These are phyloP conservation scores for Stegodyphus mimosarum DNA, from an alignment of 1,140 invertebrate species.

Conservation along the genomic window DNA sequence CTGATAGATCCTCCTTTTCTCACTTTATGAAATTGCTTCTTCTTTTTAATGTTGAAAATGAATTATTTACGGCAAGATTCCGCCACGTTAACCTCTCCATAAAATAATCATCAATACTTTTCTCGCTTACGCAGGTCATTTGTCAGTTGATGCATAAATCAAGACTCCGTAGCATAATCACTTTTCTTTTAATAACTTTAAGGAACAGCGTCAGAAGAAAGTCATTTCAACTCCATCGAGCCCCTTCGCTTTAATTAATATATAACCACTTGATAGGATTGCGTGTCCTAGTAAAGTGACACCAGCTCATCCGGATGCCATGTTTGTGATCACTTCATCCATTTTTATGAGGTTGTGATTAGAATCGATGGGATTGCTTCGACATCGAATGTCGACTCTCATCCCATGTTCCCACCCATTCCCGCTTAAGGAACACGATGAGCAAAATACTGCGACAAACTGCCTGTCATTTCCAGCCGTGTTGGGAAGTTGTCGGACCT, in stretches of 20 bases:
- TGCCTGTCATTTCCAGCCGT: slow-evolving; percentile 6
- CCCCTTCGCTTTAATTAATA: slow-evolving; percentile 37
- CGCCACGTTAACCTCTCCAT: too few species aligned
- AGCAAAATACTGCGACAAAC: not conserved
- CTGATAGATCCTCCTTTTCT: too few species aligned
- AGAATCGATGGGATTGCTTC: slow-evolving; percentile 12
- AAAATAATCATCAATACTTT: too few species aligned
- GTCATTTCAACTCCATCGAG: too few species aligned
- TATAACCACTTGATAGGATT: slow-evolving; percentile 23
- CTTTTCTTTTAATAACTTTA: too few species aligned
- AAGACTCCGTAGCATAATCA: too few species aligned
- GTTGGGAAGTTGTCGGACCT: not conserved
- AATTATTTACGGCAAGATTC: too few species aligned
- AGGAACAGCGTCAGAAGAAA: too few species aligned
- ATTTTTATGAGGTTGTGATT: slow-evolving; percentile 15
- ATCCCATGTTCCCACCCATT: not conserved
- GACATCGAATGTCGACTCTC: not conserved
- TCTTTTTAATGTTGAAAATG: too few species aligned
- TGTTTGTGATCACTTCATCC: slow-evolving; percentile 35
- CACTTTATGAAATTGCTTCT: too few species aligned
- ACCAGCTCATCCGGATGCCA: slow-evolving; percentile 14
- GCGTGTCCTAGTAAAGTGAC: not conserved
- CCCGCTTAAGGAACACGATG: not conserved
- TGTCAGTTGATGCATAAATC: too few species aligned
- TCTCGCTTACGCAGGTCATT: too few species aligned